These are phyloP conservation scores for Drosophila baimaii DNA, from an alignment of 1,140 invertebrate species.

Conservation along the genomic window DNA sequence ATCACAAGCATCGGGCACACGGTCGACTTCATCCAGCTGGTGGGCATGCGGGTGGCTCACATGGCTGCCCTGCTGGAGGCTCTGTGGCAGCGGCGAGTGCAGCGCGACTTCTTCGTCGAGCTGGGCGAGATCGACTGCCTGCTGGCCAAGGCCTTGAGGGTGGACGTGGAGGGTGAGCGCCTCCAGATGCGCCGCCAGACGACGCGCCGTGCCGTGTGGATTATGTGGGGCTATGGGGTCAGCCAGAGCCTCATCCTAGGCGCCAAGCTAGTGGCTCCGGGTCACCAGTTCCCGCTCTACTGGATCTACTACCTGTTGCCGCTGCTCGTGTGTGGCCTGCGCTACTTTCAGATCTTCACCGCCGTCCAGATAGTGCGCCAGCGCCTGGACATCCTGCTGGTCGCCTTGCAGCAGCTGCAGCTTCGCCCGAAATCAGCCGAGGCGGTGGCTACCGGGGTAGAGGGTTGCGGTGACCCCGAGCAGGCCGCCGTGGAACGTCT, in stretches of 20 bases:
- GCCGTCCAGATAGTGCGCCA: conserved; percentile 57
- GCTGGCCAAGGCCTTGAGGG: conserved; percentile 54
- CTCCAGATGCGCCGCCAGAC: conserved; percentile 29
- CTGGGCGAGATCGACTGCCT: conserved; percentile 67
- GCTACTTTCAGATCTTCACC: conserved; percentile 78
- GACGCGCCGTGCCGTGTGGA: conserved; percentile 38
- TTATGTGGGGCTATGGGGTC: conserved; percentile 56
- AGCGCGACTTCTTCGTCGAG: conserved; percentile 47
- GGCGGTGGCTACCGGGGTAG: neutral
- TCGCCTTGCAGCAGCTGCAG: conserved; percentile 49
- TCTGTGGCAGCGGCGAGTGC: conserved; percentile 46
- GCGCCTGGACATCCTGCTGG: conserved; percentile 56
- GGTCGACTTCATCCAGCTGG: conserved; percentile 76
- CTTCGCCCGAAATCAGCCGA: conserved; percentile 18
- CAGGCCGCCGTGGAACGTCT: conserved; percentile 48
- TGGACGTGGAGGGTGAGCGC: conserved; percentile 42
- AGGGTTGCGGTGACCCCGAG: conserved; percentile 1
- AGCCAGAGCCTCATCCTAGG: conserved; percentile 65
- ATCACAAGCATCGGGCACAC: conserved; percentile 67
- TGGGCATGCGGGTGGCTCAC: conserved; percentile 76
- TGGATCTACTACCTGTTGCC: conserved; percentile 76
- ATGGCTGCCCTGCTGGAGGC: conserved; percentile 61
- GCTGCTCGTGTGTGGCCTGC: conserved; percentile 64
- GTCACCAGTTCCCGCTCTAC: conserved; percentile 49
- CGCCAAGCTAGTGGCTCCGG: conserved; percentile 45